These are phyloP conservation scores for Drosophila hamatofila DNA, from an alignment of 2,888 invertebrate genomes.

Conservation along the genomic window DNA sequence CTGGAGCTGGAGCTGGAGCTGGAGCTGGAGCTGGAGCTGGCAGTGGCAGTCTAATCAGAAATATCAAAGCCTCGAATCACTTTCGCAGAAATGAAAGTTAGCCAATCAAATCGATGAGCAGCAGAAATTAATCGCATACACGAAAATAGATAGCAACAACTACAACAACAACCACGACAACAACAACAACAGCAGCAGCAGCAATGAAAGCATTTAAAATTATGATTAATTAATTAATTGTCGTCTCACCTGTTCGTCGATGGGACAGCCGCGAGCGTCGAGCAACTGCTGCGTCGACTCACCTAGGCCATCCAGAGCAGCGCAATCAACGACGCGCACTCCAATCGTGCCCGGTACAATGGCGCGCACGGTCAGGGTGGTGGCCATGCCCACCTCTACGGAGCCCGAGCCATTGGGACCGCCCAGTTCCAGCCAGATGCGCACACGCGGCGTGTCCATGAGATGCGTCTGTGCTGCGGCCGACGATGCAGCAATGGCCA, in stretches of 20 bases:
- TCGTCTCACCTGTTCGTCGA: constrained; percentile 87
- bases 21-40: too few relatives aligned
- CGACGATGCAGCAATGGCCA: constrained; percentile 47
- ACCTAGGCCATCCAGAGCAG: constrained; percentile 92
- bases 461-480: constrained; percentile 45
- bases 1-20: too few relatives aligned
- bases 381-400: constrained; percentile 91
- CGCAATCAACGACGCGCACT: constrained; percentile 91
- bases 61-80: constrained; percentile 7
- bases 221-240: constrained; percentile 42
- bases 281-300: constrained; percentile 91
- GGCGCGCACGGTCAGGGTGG: constrained; percentile 87
- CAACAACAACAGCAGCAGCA: too few relatives aligned
- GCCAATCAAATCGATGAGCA: constrained; percentile 30
- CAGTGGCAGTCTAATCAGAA: constrained; percentile 24
- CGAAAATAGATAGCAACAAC: neutral
- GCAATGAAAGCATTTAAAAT: constrained; percentile 5
- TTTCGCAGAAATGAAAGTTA: constrained; percentile 56
- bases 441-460: constrained; percentile 86
- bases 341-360: constrained; percentile 89
- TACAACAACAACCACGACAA: neutral
- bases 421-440: constrained; percentile 91
- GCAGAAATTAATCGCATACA: constrained; percentile 4
- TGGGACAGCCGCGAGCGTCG: constrained; percentile 91
- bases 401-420: constrained; percentile 86